Percentiles rank a stretch among this genome's conserved stretches.
phyloP scores from a whole-genome alignment of 2,888 invertebrate genomes.

The Fabriciana adippe region DNA sequence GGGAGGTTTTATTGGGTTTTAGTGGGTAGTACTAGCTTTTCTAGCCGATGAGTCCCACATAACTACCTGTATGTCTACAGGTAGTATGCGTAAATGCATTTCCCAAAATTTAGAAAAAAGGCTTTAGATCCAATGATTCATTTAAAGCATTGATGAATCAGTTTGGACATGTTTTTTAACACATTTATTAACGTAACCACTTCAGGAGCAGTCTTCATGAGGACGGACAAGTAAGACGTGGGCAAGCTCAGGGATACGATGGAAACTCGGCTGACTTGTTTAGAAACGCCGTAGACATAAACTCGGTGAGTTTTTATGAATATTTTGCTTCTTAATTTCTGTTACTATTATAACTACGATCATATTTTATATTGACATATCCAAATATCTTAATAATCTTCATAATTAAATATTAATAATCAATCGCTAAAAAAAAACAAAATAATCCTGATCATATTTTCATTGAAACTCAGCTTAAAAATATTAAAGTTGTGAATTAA shows the following conservation, averaged over 20 bases:
- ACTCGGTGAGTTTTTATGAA: conserved; percentile 54
- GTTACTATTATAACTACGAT: not conserved
- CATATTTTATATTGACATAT: no score
- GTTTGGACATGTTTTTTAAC: not conserved
- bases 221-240: conserved; percentile 47
- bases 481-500: no score
- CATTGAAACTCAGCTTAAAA: no score
- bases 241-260: conserved; percentile 56
- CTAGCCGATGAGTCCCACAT: no score
- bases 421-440: not conserved
- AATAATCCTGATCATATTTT: not conserved
- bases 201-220: conserved; percentile 48
- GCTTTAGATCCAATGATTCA: not conserved
- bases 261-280: conserved; percentile 54
- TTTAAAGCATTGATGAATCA: not conserved
- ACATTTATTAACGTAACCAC: conserved; percentile 2
- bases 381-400: no score
- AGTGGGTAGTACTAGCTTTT: no score
- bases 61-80: no score
- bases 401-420: not conserved
- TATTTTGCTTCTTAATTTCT: not conserved
- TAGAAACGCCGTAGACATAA: conserved; percentile 56
- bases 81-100: not conserved
- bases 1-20: no score
- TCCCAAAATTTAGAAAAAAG: not conserved